These are phyloP conservation scores for Argyra leucocephala DNA, from an alignment of 2,888 invertebrate genomes.

Conservation along the genomic window DNA sequence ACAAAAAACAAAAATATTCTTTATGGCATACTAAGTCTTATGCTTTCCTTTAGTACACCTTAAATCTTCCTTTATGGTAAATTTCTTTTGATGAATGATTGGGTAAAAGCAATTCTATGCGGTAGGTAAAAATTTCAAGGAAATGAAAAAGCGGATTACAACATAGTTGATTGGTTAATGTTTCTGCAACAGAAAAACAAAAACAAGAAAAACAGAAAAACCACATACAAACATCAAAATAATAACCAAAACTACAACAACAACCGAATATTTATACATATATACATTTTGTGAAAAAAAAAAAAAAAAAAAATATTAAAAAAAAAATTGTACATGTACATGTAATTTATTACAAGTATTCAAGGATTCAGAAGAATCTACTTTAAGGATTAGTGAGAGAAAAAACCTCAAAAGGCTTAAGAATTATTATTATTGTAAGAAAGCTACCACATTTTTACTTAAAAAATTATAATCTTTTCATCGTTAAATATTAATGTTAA, in stretches of 20 bases:
- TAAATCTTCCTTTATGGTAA: not conserved
- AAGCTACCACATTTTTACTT: not conserved
- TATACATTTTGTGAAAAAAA: too few relatives aligned
- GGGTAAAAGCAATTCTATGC: not conserved
- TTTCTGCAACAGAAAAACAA: not conserved
- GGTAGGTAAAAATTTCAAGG: not conserved
- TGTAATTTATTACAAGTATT: not conserved
- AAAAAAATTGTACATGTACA: too few relatives aligned
- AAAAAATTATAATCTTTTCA: not conserved
- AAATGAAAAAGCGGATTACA: constrained; percentile 4
- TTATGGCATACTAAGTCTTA: not conserved
- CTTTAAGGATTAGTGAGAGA: constrained; percentile 4
- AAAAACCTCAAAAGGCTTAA: constrained; percentile 2
- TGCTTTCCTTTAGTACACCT: not conserved
- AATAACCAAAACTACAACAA: too few relatives aligned
- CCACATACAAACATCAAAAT: too few relatives aligned
- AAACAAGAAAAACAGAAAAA: not conserved
- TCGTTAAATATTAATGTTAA: not conserved
- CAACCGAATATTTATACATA: too few relatives aligned
- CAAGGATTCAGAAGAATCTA: not conserved
- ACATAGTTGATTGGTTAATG: constrained; percentile 6
- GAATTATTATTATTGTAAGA: not conserved
- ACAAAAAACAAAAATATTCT: not conserved
- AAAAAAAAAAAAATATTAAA: too few relatives aligned
- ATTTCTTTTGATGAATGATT: not conserved